Percentiles rank a stretch among this genome's conserved stretches.
Conservation (phyloP, 1,140 invertebrate genomes). For the Oryzaephilus surinamensis region DNA sequence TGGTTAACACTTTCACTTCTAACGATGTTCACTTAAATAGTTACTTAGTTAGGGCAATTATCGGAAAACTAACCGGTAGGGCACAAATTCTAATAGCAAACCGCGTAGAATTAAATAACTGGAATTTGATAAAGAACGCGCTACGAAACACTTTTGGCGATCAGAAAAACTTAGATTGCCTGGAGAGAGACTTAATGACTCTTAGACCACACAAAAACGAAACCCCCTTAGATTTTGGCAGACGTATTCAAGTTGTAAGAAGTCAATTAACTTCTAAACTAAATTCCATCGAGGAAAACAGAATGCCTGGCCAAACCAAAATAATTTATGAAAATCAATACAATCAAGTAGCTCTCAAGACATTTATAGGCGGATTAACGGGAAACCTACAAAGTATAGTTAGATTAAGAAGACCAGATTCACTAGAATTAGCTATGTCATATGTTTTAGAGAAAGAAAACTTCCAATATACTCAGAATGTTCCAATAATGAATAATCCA, state of each 20-base stretch:
- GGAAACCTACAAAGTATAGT: background rate
- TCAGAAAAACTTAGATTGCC: slow-evolving; percentile 11
- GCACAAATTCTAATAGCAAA: slow-evolving; percentile 7
- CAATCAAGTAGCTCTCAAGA: background rate
- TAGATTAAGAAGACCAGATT: background rate
- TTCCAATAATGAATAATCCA: too few species aligned
- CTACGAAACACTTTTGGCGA: slow-evolving; percentile 10
- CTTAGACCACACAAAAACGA: slow-evolving; percentile 5
- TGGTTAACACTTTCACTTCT: slow-evolving; percentile 6
- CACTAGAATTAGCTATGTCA: background rate
- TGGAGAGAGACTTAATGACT: slow-evolving; percentile 3
- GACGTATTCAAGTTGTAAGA: background rate
- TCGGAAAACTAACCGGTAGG: slow-evolving; percentile 12
- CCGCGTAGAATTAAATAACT: slow-evolving; percentile 8
- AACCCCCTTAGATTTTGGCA: slow-evolving; percentile 6
- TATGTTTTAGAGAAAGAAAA: background rate
- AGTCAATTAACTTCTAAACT: slow-evolving; percentile 4
- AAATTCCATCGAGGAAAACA: background rate
- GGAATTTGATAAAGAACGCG: slow-evolving; percentile 6
- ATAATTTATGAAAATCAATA: background rate
- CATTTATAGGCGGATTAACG: background rate
- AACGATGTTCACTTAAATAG: too few species aligned
- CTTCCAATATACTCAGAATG: background rate
- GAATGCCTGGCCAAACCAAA: background rate
- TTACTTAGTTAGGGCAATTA: too few species aligned